Conservation (phyloP, 2,888 invertebrate species). For the Rotaria sp. region DNA sequence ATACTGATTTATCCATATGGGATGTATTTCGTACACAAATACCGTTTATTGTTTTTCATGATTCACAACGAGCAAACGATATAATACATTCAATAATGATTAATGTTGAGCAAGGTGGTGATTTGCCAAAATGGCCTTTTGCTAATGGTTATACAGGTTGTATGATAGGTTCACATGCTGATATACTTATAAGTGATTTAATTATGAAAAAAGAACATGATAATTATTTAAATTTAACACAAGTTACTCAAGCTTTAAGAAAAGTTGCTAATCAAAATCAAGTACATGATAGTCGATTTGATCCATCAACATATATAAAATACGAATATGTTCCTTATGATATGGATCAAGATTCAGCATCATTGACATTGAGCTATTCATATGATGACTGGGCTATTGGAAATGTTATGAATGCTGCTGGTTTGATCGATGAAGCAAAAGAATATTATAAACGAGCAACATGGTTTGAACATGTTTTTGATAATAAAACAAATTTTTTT, state of each 20-base stretch:
- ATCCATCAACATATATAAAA: not conserved
- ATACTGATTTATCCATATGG: conserved; percentile 17
- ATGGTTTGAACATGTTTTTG: not conserved
- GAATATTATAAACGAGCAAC: not conserved
- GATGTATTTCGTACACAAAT: conserved; percentile 21
- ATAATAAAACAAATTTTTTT: not conserved
- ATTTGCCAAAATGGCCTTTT: conserved; percentile 17
- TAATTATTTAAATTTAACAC: not conserved
- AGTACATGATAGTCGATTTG: conserved; percentile 3
- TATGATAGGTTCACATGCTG: conserved; percentile 27
- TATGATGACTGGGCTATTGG: conserved; percentile 10
- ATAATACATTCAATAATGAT: conserved; percentile 5
- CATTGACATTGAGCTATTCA: conserved; percentile 17
- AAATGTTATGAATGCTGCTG: not conserved
- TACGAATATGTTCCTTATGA: conserved; percentile 4
- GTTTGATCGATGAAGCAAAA: not conserved
- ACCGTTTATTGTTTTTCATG: conserved; percentile 1
- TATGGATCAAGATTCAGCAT: not conserved
- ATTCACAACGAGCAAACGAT: not conserved
- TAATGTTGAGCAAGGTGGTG: conserved; percentile 20
- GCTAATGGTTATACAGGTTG: conserved; percentile 29
- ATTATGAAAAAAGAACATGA: conserved; percentile 17
- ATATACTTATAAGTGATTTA: not conserved
- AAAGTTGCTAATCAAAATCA: conserved; percentile 21
- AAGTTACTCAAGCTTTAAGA: not conserved